These are phyloP conservation scores for Ptyas mucosa DNA, from an alignment of 2,113 vertebrate species.

Conservation along the genomic window DNA sequence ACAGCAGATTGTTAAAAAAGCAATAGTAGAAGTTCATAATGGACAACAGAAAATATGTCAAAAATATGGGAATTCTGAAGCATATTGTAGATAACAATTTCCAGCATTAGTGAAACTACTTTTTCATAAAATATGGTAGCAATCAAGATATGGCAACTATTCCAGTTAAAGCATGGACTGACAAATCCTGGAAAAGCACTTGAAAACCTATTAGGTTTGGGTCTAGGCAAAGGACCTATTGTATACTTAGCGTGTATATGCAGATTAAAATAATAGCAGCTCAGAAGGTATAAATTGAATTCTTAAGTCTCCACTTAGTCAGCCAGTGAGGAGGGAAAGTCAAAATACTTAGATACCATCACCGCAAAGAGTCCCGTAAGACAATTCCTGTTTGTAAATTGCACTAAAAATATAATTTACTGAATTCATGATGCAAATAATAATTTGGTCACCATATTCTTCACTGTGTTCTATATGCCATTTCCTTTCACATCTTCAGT, in stretches of 20 bases:
- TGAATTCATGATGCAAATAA: background rate
- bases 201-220: background rate
- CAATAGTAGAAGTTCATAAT: background rate
- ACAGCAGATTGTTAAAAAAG: background rate
- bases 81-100: background rate
- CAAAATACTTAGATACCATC: background rate
- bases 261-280: background rate
- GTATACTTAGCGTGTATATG: background rate
- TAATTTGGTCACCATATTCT: background rate
- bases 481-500: background rate
- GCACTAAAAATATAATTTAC: background rate
- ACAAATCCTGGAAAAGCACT: background rate
- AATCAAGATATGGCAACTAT: background rate
- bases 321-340: background rate
- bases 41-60: background rate
- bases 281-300: background rate
- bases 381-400: background rate
- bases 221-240: background rate
- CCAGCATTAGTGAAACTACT: background rate
- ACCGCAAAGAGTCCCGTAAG: background rate
- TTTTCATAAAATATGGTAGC: background rate
- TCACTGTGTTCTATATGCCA: background rate
- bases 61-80: background rate
- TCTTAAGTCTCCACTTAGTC: background rate
- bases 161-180: background rate